Percentiles rank a stretch among this genome's conserved stretches.
Conservation (phyloP, 2,113 vertebrate species). For the Calyptommatus sinebrachiatus region DNA sequence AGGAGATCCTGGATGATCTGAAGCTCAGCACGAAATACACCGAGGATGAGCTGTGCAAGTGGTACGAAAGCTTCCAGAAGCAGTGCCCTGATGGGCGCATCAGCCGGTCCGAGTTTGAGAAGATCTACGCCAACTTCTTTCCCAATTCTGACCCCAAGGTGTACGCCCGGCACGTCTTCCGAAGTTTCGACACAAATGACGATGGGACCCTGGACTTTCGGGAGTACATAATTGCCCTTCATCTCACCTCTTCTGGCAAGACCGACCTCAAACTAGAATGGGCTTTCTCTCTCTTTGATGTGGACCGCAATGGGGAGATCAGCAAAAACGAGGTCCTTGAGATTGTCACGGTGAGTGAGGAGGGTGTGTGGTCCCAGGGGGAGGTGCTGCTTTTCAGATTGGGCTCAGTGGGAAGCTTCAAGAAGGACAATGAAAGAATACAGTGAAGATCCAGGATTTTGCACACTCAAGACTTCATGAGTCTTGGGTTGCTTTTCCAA, state of each 20-base stretch:
- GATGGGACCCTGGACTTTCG: constrained; percentile 91
- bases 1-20: constrained; percentile 88
- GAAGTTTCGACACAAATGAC: constrained; percentile 91
- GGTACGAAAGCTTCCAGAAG: constrained; percentile 89
- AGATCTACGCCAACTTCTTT: constrained; percentile 90
- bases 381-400: not conserved
- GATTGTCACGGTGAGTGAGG: constrained; percentile 81
- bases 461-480: too few relatives aligned
- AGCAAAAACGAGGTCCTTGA: constrained; percentile 88
- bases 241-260: constrained; percentile 85
- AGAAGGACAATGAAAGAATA: not conserved
- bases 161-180: constrained; percentile 91
- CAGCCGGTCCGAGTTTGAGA: constrained; percentile 80
- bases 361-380: not conserved
- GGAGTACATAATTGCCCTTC: constrained; percentile 92
- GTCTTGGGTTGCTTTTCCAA: not conserved
- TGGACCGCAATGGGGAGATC: constrained; percentile 90
- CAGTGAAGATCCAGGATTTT: not conserved
- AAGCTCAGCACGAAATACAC: constrained; percentile 84
- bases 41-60: constrained; percentile 81
- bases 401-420: not conserved
- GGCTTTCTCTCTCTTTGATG: constrained; percentile 93
- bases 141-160: constrained; percentile 85
- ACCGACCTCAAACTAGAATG: constrained; percentile 88
- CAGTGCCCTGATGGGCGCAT: constrained; percentile 89